phyloP scores from a whole-genome alignment of 2,888 invertebrate species.

The Lithophane socia region DNA sequence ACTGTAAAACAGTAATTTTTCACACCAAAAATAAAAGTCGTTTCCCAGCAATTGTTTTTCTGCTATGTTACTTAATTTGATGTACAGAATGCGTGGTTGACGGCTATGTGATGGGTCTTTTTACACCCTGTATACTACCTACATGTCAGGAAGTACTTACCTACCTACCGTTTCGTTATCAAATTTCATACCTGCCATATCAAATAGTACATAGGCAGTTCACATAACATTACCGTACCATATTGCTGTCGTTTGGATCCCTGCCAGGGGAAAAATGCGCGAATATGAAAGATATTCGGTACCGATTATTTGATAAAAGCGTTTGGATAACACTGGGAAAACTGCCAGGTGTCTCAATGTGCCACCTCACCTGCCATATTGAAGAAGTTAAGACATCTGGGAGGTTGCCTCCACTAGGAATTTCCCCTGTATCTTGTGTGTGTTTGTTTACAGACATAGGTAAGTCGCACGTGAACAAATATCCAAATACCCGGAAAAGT shows the following conservation, averaged over 20 bases:
- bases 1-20: too few relatives aligned
- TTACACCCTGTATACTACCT: too few relatives aligned
- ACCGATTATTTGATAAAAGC: slow-evolving; percentile 43
- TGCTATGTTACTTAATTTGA: too few relatives aligned
- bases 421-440: background rate
- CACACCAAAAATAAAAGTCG: too few relatives aligned
- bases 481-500: too few relatives aligned
- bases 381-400: slow-evolving; percentile 16
- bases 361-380: slow-evolving; percentile 5
- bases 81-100: too few relatives aligned
- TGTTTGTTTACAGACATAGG: background rate
- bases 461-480: too few relatives aligned
- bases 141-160: background rate
- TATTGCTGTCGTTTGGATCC: slow-evolving; percentile 43
- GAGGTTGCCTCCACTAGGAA: background rate
- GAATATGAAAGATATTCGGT: slow-evolving; percentile 53
- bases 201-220: slow-evolving; percentile 19
- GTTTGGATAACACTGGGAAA: slow-evolving; percentile 20
- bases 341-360: slow-evolving; percentile 29
- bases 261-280: slow-evolving; percentile 39
- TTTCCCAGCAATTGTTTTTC: too few relatives aligned
- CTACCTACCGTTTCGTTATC: slow-evolving; percentile 21
- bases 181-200: slow-evolving; percentile 10
- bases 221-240: slow-evolving; percentile 18
- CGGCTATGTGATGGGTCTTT: too few relatives aligned